These are phyloP conservation scores for Agrotis clavis DNA, from an alignment of 2,888 invertebrate species.

Conservation along the genomic window DNA sequence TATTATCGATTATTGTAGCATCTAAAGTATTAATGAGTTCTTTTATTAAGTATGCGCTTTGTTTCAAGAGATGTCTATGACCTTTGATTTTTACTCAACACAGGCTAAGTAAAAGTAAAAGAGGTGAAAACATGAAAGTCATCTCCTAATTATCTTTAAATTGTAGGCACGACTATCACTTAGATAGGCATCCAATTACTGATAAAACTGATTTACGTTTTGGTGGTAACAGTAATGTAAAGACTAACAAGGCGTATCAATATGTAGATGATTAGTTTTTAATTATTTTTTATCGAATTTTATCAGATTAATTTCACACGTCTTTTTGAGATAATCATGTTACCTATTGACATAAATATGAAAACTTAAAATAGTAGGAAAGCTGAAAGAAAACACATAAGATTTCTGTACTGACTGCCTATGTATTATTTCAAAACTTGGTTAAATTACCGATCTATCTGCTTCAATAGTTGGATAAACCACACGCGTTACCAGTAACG, in stretches of 20 bases:
- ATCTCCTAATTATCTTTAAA: background rate
- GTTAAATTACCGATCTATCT: background rate
- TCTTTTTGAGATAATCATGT: background rate
- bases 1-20: too few species aligned
- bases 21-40: too few species aligned
- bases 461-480: background rate
- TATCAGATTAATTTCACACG: slow-evolving; percentile 1
- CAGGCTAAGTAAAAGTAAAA: too few species aligned
- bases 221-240: slow-evolving; percentile 9
- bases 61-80: too few species aligned
- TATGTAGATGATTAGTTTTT: slow-evolving; percentile 3
- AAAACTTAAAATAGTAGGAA: background rate
- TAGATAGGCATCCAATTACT: background rate
- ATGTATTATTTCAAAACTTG: too few species aligned
- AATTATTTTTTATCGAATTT: slow-evolving; percentile 27
- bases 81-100: too few species aligned
- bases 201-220: slow-evolving; percentile 19
- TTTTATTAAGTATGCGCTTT: too few species aligned
- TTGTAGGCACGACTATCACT: background rate
- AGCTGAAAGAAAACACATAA: background rate
- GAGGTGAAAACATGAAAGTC: too few species aligned
- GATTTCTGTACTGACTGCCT: background rate
- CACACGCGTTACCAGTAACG: background rate
- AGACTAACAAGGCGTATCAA: slow-evolving; percentile 8
- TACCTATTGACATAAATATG: background rate